A percentile compares a stretch with the other conserved stretches of the same genome.
These are phyloP conservation scores for Festucalex cinctus DNA, from an alignment of 2,113 vertebrate genomes.

Conservation along the genomic window DNA sequence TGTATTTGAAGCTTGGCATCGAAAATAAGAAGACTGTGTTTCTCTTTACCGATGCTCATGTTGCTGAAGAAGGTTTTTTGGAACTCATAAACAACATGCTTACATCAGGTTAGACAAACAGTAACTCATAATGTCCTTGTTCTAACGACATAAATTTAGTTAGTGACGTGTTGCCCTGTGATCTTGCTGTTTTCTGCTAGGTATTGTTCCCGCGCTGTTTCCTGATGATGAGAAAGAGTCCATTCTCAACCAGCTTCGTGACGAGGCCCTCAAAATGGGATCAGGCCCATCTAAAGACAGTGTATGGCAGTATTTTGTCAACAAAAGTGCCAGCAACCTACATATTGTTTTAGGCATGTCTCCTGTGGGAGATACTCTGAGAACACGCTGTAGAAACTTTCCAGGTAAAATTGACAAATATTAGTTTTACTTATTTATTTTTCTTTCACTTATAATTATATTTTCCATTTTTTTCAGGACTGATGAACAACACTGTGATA, in stretches of 20 bases:
- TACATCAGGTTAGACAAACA: constrained; percentile 81
- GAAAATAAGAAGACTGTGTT: constrained; percentile 86
- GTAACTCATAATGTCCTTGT: not conserved
- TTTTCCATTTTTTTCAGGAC: constrained; percentile 66
- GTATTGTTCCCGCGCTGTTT: constrained; percentile 92
- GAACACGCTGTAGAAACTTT: constrained; percentile 92
- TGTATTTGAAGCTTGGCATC: constrained; percentile 86
- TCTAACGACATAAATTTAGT: not conserved
- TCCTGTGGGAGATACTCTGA: constrained; percentile 84
- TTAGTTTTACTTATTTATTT: not conserved
- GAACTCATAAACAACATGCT: constrained; percentile 98
- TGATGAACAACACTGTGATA: constrained; percentile 95
- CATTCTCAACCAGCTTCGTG: constrained; percentile 78
- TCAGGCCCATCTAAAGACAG: constrained; percentile 82
- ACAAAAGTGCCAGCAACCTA: constrained; percentile 88
- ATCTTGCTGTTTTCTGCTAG: constrained; percentile 54
- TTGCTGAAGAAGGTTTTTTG: constrained; percentile 91
- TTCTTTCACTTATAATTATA: not conserved
- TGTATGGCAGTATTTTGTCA: constrained; percentile 91
- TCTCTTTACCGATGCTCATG: constrained; percentile 89
- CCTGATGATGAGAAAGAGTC: constrained; percentile 88
- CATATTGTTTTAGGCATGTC: constrained; percentile 94
- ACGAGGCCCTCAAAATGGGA: constrained; percentile 81
- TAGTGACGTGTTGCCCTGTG: not conserved
- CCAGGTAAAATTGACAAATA: constrained; percentile 73